Evolutionary conservation across 2,888 invertebrate species (phyloP), one percentile per base, ranked within the genome.

Genomic region (Himalopsyche tibetana): DNA sequence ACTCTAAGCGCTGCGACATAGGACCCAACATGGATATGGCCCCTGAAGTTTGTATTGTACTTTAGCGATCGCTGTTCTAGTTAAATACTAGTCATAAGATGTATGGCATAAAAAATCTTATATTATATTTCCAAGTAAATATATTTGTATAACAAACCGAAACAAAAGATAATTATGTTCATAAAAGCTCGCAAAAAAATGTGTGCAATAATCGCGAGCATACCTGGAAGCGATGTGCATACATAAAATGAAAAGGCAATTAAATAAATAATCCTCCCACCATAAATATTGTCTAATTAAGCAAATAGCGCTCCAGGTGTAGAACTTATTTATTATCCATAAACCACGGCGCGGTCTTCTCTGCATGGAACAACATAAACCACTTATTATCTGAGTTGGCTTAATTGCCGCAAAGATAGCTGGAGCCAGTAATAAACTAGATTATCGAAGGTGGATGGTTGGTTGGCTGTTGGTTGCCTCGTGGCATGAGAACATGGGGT

Each of bases 391-490:
- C 83, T 80, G 63, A 80, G 83, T 55, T 80, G 74, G 86, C 86
- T 88, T 88, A 88, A 88, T 88, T 88, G 87, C 88, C 84, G 86
- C 88, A 88, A 86, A 88, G 88, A 88, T 88, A 88, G 88, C 86
- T 87, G 84, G 83, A 87, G 85, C 82, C 84, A 87, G 88, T 84
- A 84, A 87, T 88, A 88, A 87, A 88, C 85, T 88, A 87, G 88
- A 88, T 88, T 88, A 88, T 88, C 88, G 86, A 51, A 82, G 51
- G 82, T 28, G 56, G 56, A 28, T 56, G 56, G 17, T 12, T 11
- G 19, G 56, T n/a, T 17, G 6, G 56, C 45, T 45, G 45, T 45
- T 45, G 56, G n/a, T 17, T 82, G 82, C 9, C 17, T 40, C 6
- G 45, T 28, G 82, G 42, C 42, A 28, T 28, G 42, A 80, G 36